phyloP scores from a whole-genome alignment of 2,113 vertebrate species.

The Nipponia nippon region DNA sequence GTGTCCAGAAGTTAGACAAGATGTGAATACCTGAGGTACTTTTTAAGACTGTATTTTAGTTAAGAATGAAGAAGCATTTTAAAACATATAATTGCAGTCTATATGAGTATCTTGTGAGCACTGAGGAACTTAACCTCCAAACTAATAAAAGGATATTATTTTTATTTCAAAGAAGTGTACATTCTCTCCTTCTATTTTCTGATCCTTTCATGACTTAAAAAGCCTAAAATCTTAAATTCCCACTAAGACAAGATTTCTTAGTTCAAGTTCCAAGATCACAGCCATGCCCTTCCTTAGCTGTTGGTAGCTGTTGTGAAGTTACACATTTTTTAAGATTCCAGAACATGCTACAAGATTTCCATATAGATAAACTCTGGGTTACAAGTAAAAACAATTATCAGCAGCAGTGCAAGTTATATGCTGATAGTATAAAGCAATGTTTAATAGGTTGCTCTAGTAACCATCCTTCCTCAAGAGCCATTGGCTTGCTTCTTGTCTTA shows the following conservation, averaged over 20 bases:
- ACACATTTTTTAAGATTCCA: neutral
- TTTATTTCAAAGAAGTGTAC: neutral
- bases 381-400: neutral
- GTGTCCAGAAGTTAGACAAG: neutral
- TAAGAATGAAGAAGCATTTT: neutral
- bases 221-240: neutral
- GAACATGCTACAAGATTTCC: neutral
- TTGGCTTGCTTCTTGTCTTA: neutral
- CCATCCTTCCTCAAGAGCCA: neutral
- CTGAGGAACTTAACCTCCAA: neutral
- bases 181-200: neutral
- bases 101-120: neutral
- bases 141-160: neutral
- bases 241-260: neutral
- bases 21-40: neutral
- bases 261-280: neutral
- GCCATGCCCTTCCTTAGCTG: neutral
- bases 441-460: neutral
- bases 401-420: neutral
- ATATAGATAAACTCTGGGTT: neutral
- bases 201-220: neutral
- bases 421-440: neutral
- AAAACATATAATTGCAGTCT: neutral
- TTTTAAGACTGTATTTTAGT: neutral
- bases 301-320: neutral